phyloP scores from a whole-genome alignment of 2,888 invertebrate genomes.

The Athalia cordata region DNA sequence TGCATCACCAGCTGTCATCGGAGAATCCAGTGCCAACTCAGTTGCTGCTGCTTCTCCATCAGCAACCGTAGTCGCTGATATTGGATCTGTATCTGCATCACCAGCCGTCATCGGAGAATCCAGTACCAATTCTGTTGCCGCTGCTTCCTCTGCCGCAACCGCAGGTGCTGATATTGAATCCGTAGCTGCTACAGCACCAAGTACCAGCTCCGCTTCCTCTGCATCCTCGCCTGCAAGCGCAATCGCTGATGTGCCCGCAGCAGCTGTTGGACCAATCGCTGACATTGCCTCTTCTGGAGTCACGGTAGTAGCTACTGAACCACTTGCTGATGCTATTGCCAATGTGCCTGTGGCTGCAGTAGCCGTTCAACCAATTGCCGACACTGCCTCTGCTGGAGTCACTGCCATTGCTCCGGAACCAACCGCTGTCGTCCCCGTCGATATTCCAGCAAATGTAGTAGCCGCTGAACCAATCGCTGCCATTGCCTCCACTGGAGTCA shows the following conservation, averaged over 20 bases:
- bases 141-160: no score
- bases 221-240: no score
- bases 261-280: background rate
- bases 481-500: background rate
- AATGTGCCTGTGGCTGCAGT: background rate
- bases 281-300: no score
- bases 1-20: background rate
- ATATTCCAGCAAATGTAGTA: no score
- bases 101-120: background rate
- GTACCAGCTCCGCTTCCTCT: background rate
- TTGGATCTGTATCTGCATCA: background rate
- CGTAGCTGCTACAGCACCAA: background rate
- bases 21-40: background rate
- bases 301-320: background rate
- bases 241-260: no score
- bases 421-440: no score
- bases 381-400: background rate
- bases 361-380: background rate
- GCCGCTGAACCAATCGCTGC: background rate
- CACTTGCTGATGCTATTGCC: background rate
- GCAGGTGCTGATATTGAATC: no score
- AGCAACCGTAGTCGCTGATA: background rate
- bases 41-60: background rate
- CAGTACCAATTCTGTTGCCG: no score
- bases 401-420: no score